Base-by-base conservation (phyloP, 2,113 vertebrate species). In the Paracanthobrama guichenoti region DNA sequence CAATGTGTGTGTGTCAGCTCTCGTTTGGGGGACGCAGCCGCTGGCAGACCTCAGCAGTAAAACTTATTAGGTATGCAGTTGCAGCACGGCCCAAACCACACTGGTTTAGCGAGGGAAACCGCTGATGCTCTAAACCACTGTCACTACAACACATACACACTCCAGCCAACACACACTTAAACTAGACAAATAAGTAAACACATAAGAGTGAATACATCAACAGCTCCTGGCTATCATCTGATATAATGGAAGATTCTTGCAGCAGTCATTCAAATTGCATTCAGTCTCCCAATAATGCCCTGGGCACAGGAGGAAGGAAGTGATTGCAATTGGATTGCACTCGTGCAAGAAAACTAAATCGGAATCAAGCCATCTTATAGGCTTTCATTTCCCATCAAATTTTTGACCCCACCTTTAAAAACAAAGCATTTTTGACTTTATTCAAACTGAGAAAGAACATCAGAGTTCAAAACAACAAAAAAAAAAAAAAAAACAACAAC, bases 31-130 rank as follows among this genome's bases (percentile, higher is more conserved):
- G 87, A 90, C 74, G 83, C 88, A 89, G 89, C 91, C 91, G 90
- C 89, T 92, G 91, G 91, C 91, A 91, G 91, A 90, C 88, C 87
- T 84, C 31, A 83, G 85, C 85, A 88, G 89, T 83, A 91, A 92
- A 88, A 89, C 89, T 90, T 93, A 92, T 92, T 94, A 93, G 88
- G 79, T 89, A 91, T 93, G 92, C 73, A 64, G 86, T 85, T 88
- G 88, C 87, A 87, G 82, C 88, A 88, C 88, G 87, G 86, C 90
- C 91, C 92, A 93, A 93, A 92, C 90, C 92, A 86, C 89, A 14
- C 53, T 90, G 88, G 91, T 89, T 90, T 93, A 91, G 91, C 86
- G 72, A 87, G 82, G 72, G 57, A 87, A 90, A 89, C 89, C 84
- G 84, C 88, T n/a, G 80, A 90, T 90, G 88, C 91, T 87, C 84